Evolutionary conservation across 2,797 vertebrate genomes (phyloP), one percentile per base, ranked within the genome.

Genomic region (Vireo griseus): DNA sequence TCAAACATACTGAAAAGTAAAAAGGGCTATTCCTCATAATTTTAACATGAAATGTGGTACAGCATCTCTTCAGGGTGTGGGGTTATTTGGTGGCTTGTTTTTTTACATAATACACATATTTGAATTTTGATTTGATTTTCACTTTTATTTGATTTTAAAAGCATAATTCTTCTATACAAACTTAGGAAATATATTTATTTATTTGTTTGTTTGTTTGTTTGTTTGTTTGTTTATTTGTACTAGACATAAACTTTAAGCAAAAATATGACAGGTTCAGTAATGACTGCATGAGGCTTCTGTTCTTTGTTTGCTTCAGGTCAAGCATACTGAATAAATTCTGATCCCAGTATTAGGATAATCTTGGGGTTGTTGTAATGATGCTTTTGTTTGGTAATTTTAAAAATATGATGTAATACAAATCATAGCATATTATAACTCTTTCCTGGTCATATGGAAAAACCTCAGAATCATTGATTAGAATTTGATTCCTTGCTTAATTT

Each of bases 271-370:
- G 5, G 2, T 71, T 66, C 16, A 74, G 15, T 48, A 25, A 31
- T 18, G 14, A 14, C 1, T 39, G 4, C 14, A 28, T 0, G 0
- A 63, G 12, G 8, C 3, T 75, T 52, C 11, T 42, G 7, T 15
- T 54, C 17, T 88, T 67, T 62, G 1, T 37, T 73, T 69, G 4
- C 4, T 45, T 79, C 13, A 54, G 15, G 35, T 74, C 45, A 74
- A 42, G 6, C 3, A 66, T 5, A 39, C 22, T 52, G 16, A 52
- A 20, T 62, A 68, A 57, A 47, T 65, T 84, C 39, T 72, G 8
- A 45, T 44, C 19, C 12, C 2, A 80, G 29, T 8, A 57, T 57
- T 81, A 47, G 28, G 5, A 31, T 54, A 47, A 35, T 44, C 5
- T 58, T 31, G 5, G 6, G 1, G 3, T 65, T 75, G 3, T 3